Evolutionary conservation across 1,140 invertebrate genomes (phyloP), one percentile per base, ranked within the genome.

Genomic region (Gonatopus flavifemur): DNA sequence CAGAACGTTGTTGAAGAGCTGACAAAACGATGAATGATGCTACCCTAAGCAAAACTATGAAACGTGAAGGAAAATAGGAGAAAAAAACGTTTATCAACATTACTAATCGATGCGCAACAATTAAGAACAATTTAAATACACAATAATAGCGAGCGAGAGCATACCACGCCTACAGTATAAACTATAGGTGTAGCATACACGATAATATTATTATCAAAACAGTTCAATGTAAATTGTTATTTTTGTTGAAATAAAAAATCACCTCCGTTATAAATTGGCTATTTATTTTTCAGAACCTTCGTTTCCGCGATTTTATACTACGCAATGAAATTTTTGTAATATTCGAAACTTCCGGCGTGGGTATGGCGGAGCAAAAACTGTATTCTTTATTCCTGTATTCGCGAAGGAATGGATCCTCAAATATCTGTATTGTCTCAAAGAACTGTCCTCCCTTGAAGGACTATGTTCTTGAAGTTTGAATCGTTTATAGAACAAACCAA

Each of bases 201-300:
- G 66, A 74, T 74, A 74, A 76, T 72, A 75, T 69, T 73, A 76
- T 69, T 74, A 72, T 76, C 67, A 69, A 66, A 75, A 73, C 72
- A 76, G 75, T 78, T 77, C 65, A 74, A 77, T 77, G 73, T 76
- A 76, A 77, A 78, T 77, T 78, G 74, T 78, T 77, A 77, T 77
- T 78, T 78, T 77, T 77, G 73, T 78, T 78, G 73, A 75, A 77
- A 78, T 76, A 77, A 78, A 75, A n/a, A 76, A 76, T 76, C 72
- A 77, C 64, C 73, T 74, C 71, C 72, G 76, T 77, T 78, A 77
- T 68, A 57, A 67, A 53, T 19, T n/a, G 3, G 9, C 19, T 36
- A 12, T 36, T 36, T 12, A 8, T 18, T 18, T 36, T 7, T 4
- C 16, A 36, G 16, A 18, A 19, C 25, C 13, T 30, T 45, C 30